A percentile compares a stretch with the other conserved stretches of the same genome.
Evolutionary conservation across 2,113 vertebrate species (phyloP).

Genomic region (Ciconia maguari): DNA sequence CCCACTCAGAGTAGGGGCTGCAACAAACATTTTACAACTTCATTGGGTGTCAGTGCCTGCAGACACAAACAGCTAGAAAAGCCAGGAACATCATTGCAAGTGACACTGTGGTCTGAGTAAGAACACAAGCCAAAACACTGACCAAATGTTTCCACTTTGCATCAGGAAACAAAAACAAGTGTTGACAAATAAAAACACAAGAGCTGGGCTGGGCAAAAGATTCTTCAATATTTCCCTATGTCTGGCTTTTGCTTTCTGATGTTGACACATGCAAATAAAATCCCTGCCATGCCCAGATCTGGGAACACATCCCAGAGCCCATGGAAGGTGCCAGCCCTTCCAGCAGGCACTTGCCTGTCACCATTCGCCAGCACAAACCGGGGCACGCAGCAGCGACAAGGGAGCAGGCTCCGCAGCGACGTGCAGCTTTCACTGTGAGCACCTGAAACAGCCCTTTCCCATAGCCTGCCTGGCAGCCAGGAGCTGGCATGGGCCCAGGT

Average conservation of each 20-base stretch:
- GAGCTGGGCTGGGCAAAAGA: neutral
- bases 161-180: neutral
- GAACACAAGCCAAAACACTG: neutral
- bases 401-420: neutral
- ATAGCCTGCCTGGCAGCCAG: neutral
- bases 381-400: neutral
- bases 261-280: neutral
- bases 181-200: conserved; percentile 14
- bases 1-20: neutral
- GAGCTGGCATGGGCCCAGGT: neutral
- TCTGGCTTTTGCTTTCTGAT: conserved; percentile 23
- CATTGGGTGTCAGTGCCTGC: neutral
- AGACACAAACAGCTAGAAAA: neutral
- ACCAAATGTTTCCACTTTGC: conserved; percentile 11
- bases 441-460: neutral
- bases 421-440: neutral
- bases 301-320: conserved; percentile 46
- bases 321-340: neutral
- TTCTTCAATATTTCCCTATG: neutral
- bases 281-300: conserved; percentile 13
- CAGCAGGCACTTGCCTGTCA: neutral
- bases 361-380: neutral
- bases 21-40: neutral
- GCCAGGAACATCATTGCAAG: neutral
- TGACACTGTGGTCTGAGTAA: neutral